Evolutionary conservation across 2,797 vertebrate species (phyloP).

Genomic region (Micrastur ruficollis): DNA sequence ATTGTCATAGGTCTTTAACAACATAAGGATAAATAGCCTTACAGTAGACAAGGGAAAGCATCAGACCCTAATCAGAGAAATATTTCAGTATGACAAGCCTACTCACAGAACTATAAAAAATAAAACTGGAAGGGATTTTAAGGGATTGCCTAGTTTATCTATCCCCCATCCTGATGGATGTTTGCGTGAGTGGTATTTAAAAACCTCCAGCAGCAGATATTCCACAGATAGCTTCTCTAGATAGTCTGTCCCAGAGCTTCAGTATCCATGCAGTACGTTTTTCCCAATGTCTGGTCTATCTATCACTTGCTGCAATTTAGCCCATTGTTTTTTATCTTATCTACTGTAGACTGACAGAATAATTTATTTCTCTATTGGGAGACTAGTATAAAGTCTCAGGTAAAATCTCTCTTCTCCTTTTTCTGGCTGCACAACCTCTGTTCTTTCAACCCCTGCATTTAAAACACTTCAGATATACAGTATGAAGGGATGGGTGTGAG

Average conservation of each 20-base stretch:
- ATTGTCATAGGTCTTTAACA: background rate
- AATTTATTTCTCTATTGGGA: conserved; percentile 1
- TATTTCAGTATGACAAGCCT: conserved; percentile 9
- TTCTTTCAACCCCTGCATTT: background rate
- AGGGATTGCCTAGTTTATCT: conserved; percentile 8
- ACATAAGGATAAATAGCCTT: background rate
- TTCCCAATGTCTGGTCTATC: background rate
- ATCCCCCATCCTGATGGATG: background rate
- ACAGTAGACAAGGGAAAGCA: background rate
- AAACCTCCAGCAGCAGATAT: background rate
- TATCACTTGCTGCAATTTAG: background rate
- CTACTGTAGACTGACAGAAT: background rate
- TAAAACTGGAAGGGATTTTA: background rate
- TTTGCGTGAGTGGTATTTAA: background rate
- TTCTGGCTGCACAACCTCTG: background rate
- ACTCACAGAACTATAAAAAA: background rate
- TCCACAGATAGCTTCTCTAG: background rate
- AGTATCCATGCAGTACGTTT: background rate
- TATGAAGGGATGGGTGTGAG: background rate
- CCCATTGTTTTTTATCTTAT: background rate
- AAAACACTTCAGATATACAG: background rate
- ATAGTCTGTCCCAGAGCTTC: background rate
- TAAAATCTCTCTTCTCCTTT: background rate
- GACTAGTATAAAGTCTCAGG: background rate
- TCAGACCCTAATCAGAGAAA: conserved; percentile 6